phyloP scores from a whole-genome alignment of 2,888 invertebrate species.

The Tyria jacobaeae region DNA sequence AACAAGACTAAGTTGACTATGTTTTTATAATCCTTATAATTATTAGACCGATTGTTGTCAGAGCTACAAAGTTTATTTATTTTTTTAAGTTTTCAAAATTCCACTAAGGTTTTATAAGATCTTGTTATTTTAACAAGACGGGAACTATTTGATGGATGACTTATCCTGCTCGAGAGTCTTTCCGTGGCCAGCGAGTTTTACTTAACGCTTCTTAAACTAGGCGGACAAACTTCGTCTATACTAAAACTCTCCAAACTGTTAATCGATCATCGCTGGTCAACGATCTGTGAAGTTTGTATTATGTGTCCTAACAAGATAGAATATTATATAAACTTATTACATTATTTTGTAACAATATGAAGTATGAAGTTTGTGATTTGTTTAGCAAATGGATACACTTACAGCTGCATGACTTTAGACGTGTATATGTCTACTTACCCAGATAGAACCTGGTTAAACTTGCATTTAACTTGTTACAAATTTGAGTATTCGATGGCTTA shows the following conservation, averaged over 20 bases:
- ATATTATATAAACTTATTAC: neutral
- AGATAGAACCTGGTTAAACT: no score
- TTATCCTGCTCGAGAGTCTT: slow-evolving; percentile 65
- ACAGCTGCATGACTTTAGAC: no score
- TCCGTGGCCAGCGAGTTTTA: slow-evolving; percentile 68
- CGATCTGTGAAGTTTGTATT: slow-evolving; percentile 62
- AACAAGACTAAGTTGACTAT: no score
- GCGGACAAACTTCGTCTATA: slow-evolving; percentile 71
- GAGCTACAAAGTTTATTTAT: slow-evolving; percentile 28
- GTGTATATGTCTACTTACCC: no score
- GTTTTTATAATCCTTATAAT: neutral
- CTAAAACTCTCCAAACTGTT: slow-evolving; percentile 71
- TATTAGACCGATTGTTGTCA: neutral
- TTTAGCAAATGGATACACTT: no score
- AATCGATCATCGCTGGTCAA: slow-evolving; percentile 77
- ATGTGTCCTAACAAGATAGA: slow-evolving; percentile 2
- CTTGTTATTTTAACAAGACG: slow-evolving; percentile 63
- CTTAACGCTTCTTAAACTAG: slow-evolving; percentile 70
- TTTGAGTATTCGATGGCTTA: no score
- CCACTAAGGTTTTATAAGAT: slow-evolving; percentile 53
- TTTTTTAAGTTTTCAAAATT: slow-evolving; percentile 33
- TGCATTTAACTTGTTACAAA: no score
- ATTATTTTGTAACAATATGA: neutral
- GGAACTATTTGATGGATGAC: slow-evolving; percentile 78
- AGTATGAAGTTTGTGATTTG: no score